Percentiles rank a stretch among this genome's conserved stretches.
These are phyloP conservation scores for Macrotus californicus DNA, from an alignment of 2,113 vertebrate genomes.

Conservation along the genomic window DNA sequence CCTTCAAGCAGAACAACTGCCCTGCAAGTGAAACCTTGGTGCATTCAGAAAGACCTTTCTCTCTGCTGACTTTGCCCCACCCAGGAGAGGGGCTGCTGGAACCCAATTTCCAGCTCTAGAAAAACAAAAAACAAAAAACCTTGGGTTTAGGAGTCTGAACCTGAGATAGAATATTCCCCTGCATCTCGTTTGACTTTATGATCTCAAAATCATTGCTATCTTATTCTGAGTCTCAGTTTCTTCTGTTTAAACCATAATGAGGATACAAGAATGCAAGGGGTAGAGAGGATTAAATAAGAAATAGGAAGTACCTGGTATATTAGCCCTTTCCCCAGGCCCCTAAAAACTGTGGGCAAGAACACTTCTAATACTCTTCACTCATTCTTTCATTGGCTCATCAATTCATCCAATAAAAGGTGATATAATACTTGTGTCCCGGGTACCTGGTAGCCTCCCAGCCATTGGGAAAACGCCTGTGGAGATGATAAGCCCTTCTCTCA, in stretches of 20 bases:
- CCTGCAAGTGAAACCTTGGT: rapidly evolving
- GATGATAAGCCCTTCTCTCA: neutral
- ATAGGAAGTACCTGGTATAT: neutral
- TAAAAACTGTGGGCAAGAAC: neutral
- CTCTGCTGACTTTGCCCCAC: too few species aligned
- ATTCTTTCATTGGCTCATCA: neutral
- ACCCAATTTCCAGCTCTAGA: neutral
- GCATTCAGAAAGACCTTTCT: neutral
- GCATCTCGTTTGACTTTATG: neutral
- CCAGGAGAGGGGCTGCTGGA: neutral
- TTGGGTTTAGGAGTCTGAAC: neutral
- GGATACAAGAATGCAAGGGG: neutral
- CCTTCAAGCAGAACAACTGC: rapidly evolving
- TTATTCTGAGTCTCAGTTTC: neutral
- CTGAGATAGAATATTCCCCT: neutral
- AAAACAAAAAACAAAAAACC: too few species aligned
- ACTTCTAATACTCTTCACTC: neutral
- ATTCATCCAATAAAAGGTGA: neutral
- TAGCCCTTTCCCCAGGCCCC: neutral
- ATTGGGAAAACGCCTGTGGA: neutral
- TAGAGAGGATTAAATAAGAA: neutral
- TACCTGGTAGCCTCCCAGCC: neutral
- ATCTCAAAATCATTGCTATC: neutral
- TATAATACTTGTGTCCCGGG: neutral
- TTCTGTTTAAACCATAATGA: neutral